Evolutionary conservation across 2,888 invertebrate species (phyloP).

Genomic region (Encarsia formosa): DNA sequence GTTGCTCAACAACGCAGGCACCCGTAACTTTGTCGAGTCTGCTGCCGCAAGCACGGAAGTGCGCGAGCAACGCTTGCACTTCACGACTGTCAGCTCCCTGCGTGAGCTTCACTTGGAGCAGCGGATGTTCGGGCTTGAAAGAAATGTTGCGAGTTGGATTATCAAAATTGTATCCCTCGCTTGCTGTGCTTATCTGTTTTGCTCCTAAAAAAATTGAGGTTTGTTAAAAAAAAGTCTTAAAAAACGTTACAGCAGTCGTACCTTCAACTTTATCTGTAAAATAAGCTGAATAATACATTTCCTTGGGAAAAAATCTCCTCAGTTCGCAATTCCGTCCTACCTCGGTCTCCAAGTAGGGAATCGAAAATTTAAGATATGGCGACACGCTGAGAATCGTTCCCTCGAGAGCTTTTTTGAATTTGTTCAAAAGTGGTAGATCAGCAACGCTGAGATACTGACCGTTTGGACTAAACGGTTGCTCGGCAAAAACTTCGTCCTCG

Average conservation of each 20-base stretch:
- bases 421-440: constrained; percentile 62
- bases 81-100: constrained; percentile 61
- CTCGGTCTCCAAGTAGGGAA: constrained; percentile 87
- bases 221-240: too few relatives aligned
- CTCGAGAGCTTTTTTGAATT: constrained; percentile 70
- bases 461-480: constrained; percentile 38
- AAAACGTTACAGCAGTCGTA: neutral
- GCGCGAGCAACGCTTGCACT: constrained; percentile 71
- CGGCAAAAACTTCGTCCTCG: constrained; percentile 48
- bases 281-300: constrained; percentile 68
- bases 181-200: constrained; percentile 27
- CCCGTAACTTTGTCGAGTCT: neutral
- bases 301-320: constrained; percentile 67
- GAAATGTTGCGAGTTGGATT: constrained; percentile 31
- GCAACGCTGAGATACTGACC: constrained; percentile 53
- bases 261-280: constrained; percentile 52
- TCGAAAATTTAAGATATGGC: constrained; percentile 76
- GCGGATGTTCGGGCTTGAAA: constrained; percentile 59
- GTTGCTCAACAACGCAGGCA: constrained; percentile 23
- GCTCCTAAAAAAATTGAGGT: constrained; percentile 12
- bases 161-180: constrained; percentile 5
- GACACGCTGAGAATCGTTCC: constrained; percentile 77
- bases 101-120: constrained; percentile 68
- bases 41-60: constrained; percentile 84
- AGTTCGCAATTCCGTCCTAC: constrained; percentile 71